Percentiles rank a stretch among this genome's conserved stretches.
Conservation (phyloP, 2,888 invertebrate genomes). For the Pardosa pseudoannulata region DNA sequence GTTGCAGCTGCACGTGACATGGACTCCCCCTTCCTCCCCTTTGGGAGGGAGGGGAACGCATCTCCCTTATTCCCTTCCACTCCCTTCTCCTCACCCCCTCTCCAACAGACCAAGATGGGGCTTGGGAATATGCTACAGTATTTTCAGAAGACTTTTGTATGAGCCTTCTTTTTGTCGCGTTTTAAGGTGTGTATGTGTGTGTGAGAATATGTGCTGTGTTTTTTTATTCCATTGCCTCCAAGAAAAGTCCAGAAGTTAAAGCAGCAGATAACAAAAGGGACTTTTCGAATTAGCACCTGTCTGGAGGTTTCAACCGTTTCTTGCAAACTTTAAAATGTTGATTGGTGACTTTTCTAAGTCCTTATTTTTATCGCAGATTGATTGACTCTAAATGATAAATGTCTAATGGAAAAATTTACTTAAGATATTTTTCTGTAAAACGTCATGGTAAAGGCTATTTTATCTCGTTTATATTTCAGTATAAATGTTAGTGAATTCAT, state of each 20-base stretch:
- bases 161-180: background rate
- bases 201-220: no score
- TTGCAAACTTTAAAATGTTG: no score
- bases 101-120: background rate
- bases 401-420: no score
- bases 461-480: no score
- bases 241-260: background rate
- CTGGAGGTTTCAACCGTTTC: no score
- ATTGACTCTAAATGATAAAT: no score
- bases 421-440: no score
- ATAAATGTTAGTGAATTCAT: no score
- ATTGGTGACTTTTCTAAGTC: no score
- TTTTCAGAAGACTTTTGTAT: background rate
- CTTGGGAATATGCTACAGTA: background rate
- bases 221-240: background rate
- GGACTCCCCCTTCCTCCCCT: constrained; percentile 10
- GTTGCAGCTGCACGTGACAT: constrained; percentile 67
- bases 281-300: background rate
- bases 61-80: background rate
- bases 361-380: no score
- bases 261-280: background rate
- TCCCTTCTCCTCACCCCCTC: background rate
- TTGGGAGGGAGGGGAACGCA: constrained; percentile 2
- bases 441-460: no score
- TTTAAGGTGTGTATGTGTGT: constrained; percentile 6